Percentiles rank a stretch among this genome's conserved stretches.
Evolutionary conservation across 2,888 invertebrate species (phyloP).

Genomic region (Plagodis pulveraria): DNA sequence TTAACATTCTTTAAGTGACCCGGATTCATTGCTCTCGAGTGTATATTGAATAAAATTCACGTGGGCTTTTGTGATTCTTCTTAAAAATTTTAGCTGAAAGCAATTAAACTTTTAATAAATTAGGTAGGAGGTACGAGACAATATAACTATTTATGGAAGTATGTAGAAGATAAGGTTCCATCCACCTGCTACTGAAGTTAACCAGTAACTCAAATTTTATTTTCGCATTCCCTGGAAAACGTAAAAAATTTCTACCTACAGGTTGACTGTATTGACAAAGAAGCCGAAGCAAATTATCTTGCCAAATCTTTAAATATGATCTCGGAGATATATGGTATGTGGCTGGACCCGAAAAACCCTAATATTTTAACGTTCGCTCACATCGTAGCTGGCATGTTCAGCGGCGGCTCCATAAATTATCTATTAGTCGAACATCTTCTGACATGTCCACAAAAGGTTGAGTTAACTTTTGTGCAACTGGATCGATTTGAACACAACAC

Average conservation of each 20-base stretch:
- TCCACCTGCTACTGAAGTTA: slow-evolving; percentile 12
- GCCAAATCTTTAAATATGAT: slow-evolving; percentile 63
- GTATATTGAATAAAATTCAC: too few relatives aligned
- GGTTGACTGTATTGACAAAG: slow-evolving; percentile 45
- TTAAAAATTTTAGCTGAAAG: slow-evolving; percentile 4
- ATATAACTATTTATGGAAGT: slow-evolving; percentile 1
- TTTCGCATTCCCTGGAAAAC: slow-evolving; percentile 26
- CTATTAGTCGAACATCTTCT: slow-evolving; percentile 80
- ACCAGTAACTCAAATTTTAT: slow-evolving; percentile 5
- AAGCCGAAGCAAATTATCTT: slow-evolving; percentile 64
- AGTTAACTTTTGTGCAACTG: slow-evolving; percentile 81
- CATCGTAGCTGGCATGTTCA: slow-evolving; percentile 59
- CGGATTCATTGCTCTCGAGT: too few relatives aligned
- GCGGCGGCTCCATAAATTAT: slow-evolving; percentile 79
- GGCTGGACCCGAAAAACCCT: slow-evolving; percentile 69
- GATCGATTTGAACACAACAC: slow-evolving; percentile 54
- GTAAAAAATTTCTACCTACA: slow-evolving; percentile 18
- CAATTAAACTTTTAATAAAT: too few relatives aligned
- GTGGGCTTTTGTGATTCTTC: slow-evolving; percentile 5
- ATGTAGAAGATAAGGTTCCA: slow-evolving; percentile 6
- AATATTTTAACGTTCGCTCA: slow-evolving; percentile 72
- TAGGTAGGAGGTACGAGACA: neutral
- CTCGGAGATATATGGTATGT: slow-evolving; percentile 55
- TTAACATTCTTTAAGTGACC: too few relatives aligned
- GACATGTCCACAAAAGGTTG: slow-evolving; percentile 76